These are phyloP conservation scores for Diadumene lineata DNA, from an alignment of 92 coral and sea anemone genomes.

Conservation along the genomic window DNA sequence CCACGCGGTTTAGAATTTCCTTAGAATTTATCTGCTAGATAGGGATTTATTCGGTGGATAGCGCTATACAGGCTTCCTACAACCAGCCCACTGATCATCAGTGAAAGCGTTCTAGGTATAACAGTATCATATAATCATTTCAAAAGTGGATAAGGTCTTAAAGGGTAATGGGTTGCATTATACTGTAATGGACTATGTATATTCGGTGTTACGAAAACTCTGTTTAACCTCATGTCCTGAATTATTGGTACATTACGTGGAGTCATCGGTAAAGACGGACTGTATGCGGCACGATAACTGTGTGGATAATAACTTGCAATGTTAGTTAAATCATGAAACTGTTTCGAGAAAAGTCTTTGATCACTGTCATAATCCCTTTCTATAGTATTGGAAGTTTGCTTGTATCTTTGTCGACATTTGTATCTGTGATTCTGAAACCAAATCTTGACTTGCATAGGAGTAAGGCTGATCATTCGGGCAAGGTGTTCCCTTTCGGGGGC, in stretches of 20 bases:
- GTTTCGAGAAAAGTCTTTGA: constrained; percentile 22
- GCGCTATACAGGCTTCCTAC: no score
- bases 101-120: no score
- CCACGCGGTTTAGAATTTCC: no score
- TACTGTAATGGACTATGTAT: neutral
- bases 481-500: constrained; percentile 96
- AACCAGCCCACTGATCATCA: no score
- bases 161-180: neutral
- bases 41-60: no score
- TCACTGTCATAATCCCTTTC: constrained; percentile 14
- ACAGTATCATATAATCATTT: neutral
- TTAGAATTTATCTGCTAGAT: no score
- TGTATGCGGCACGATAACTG: neutral
- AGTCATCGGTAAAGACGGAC: constrained; percentile 12
- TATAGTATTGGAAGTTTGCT: constrained; percentile 28
- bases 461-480: constrained; percentile 91
- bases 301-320: constrained; percentile 13
- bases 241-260: neutral
- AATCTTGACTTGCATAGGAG: constrained; percentile 95
- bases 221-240: constrained; percentile 24
- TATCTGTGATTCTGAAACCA: constrained; percentile 99
- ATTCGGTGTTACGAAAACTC: constrained; percentile 9
- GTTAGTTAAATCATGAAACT: constrained; percentile 12
- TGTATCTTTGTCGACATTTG: constrained; percentile 84
- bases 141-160: neutral